Evolutionary conservation across 2,888 invertebrate species (phyloP).

Genomic region (Gortyna flavago): DNA sequence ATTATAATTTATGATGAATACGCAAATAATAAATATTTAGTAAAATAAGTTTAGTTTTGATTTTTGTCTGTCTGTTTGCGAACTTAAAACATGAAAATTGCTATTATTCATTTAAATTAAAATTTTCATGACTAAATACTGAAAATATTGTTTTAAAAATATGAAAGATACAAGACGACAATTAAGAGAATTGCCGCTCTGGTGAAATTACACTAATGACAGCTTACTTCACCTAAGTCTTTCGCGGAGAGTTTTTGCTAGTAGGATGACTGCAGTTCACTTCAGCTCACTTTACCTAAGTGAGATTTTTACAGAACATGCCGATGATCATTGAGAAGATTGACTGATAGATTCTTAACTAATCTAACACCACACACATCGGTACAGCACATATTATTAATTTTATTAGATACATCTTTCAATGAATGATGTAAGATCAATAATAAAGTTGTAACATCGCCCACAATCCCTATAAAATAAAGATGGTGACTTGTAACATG

Average conservation of each 20-base stretch:
- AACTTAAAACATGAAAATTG: background rate
- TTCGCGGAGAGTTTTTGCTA: too few species aligned
- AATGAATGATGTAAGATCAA: conserved; percentile 23
- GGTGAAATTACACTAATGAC: too few species aligned
- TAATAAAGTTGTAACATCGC: conserved; percentile 25
- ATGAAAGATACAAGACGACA: too few species aligned
- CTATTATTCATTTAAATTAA: background rate
- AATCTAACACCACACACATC: conserved; percentile 8
- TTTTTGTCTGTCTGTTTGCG: background rate
- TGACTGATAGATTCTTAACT: background rate
- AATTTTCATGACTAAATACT: background rate
- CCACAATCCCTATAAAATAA: conserved; percentile 33
- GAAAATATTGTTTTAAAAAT: background rate
- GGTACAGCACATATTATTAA: conserved; percentile 2
- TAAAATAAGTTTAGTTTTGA: background rate
- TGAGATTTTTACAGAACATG: too few species aligned
- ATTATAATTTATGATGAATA: conserved; percentile 6
- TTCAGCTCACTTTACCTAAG: too few species aligned
- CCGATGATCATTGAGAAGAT: background rate
- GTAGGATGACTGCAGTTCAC: too few species aligned
- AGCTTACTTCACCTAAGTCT: too few species aligned
- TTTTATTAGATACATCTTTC: conserved; percentile 21
- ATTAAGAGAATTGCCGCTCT: too few species aligned
- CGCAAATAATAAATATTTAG: background rate
- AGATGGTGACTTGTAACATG: conserved; percentile 12